Percentiles rank a stretch among this genome's conserved stretches.
These are phyloP conservation scores for Calephelis nemesis DNA, from an alignment of 1,140 invertebrate species.

Conservation along the genomic window DNA sequence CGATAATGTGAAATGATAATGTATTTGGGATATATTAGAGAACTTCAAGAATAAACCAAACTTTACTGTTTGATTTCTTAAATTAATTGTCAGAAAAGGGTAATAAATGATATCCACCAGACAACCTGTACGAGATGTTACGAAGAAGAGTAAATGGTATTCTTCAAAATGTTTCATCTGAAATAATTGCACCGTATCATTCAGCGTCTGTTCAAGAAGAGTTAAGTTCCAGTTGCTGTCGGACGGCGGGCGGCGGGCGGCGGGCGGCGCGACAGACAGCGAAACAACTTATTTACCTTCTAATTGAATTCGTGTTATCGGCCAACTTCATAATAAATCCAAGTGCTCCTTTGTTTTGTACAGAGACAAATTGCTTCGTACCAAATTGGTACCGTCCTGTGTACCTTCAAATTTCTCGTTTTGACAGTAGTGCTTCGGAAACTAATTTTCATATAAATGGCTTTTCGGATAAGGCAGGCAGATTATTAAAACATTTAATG, in stretches of 20 bases:
- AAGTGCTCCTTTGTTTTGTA: constrained; percentile 12
- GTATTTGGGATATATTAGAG: too few species aligned
- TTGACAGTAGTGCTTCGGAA: constrained; percentile 9
- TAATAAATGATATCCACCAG: too few species aligned
- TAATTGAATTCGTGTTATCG: constrained; percentile 14
- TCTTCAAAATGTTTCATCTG: not conserved
- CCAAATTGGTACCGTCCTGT: constrained; percentile 12
- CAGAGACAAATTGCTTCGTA: constrained; percentile 13
- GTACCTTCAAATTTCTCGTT: constrained; percentile 3
- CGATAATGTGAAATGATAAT: too few species aligned
- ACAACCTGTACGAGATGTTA: too few species aligned
- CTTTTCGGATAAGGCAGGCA: not conserved
- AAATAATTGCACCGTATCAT: constrained; percentile 9
- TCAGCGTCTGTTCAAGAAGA: constrained; percentile 8
- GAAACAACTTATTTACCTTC: constrained; percentile 15
- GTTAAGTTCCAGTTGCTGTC: not conserved
- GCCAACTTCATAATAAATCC: constrained; percentile 15
- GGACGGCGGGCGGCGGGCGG: too few species aligned
- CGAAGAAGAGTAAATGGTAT: too few species aligned
- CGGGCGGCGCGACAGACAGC: not conserved
- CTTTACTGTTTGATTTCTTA: too few species aligned
- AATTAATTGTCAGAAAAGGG: too few species aligned
- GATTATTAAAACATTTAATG: too few species aligned
- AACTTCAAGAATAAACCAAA: too few species aligned
- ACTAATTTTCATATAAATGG: constrained; percentile 6